Evolutionary conservation across 2,888 invertebrate species (phyloP).

Genomic region (Lottia gigantea): DNA sequence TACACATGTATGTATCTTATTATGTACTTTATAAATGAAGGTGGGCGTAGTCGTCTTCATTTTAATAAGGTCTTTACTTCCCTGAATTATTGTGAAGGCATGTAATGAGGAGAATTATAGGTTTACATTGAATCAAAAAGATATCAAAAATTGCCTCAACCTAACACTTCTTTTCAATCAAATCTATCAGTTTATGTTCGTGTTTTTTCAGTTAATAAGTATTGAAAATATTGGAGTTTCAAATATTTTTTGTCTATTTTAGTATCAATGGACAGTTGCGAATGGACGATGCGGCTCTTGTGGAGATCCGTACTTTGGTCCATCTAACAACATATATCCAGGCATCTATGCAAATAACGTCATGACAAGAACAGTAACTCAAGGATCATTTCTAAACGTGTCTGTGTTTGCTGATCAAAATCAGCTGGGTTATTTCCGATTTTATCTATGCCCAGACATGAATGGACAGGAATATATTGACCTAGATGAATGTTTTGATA

Average conservation of each 20-base stretch:
- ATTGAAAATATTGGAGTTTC: too few relatives aligned
- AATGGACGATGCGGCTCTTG: slow-evolving; percentile 31
- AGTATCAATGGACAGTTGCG: slow-evolving; percentile 29
- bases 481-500: slow-evolving; percentile 9
- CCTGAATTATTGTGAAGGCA: too few relatives aligned
- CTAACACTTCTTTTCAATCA: too few relatives aligned
- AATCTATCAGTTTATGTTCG: too few relatives aligned
- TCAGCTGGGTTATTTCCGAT: slow-evolving; percentile 34
- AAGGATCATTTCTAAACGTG: slow-evolving; percentile 23
- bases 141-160: too few relatives aligned
- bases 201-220: too few relatives aligned
- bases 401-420: slow-evolving; percentile 29
- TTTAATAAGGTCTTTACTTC: too few relatives aligned
- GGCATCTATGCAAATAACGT: slow-evolving; percentile 28
- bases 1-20: too few relatives aligned
- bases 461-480: slow-evolving; percentile 19
- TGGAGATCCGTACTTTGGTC: slow-evolving; percentile 24
- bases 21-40: too few relatives aligned
- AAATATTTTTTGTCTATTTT: slow-evolving; percentile 3
- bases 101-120: too few relatives aligned
- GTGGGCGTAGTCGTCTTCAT: too few relatives aligned
- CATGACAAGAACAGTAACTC: slow-evolving; percentile 13
- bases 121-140: too few relatives aligned
- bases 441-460: slow-evolving; percentile 27
- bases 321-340: slow-evolving; percentile 29